A percentile compares a stretch with the other conserved stretches of the same genome.
These are phyloP conservation scores for Cosmopolites sordidus DNA, from an alignment of 2,888 invertebrate species.

Conservation along the genomic window DNA sequence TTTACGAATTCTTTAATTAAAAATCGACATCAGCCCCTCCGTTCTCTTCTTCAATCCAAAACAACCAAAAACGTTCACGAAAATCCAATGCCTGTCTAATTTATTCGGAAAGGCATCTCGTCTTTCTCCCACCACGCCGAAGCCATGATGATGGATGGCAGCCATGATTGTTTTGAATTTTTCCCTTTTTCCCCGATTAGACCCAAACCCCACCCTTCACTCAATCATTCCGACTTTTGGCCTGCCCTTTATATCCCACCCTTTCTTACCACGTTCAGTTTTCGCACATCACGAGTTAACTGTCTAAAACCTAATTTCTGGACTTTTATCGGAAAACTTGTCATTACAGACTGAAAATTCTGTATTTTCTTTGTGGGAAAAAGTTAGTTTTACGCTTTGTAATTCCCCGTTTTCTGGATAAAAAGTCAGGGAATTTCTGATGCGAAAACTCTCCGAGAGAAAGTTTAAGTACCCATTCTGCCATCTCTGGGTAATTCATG, in stretches of 20 bases:
- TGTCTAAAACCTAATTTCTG: too few relatives aligned
- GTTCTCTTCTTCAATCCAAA: neutral
- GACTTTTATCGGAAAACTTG: too few relatives aligned
- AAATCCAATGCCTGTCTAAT: neutral
- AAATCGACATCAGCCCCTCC: neutral
- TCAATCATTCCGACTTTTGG: conserved; percentile 51
- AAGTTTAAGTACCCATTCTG: conserved; percentile 23
- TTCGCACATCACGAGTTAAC: conserved; percentile 21
- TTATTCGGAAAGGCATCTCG: neutral
- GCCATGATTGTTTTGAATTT: conserved; percentile 56
- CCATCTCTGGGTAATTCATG: conserved; percentile 27
- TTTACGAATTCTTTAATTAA: too few relatives aligned
- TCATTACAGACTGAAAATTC: too few relatives aligned
- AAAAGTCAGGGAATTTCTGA: neutral
- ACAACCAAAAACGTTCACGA: neutral
- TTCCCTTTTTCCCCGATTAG: conserved; percentile 42
- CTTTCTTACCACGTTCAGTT: conserved; percentile 19
- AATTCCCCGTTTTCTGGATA: too few relatives aligned
- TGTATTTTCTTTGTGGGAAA: too few relatives aligned
- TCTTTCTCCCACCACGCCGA: conserved; percentile 1
- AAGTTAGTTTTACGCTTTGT: too few relatives aligned
- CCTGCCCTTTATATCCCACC: conserved; percentile 44
- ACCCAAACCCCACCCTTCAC: conserved; percentile 36
- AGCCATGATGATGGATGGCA: conserved; percentile 59
- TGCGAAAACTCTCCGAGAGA: conserved; percentile 20